phyloP scores from a whole-genome alignment of 2,113 vertebrate genomes.

The Amphiprion percula region DNA sequence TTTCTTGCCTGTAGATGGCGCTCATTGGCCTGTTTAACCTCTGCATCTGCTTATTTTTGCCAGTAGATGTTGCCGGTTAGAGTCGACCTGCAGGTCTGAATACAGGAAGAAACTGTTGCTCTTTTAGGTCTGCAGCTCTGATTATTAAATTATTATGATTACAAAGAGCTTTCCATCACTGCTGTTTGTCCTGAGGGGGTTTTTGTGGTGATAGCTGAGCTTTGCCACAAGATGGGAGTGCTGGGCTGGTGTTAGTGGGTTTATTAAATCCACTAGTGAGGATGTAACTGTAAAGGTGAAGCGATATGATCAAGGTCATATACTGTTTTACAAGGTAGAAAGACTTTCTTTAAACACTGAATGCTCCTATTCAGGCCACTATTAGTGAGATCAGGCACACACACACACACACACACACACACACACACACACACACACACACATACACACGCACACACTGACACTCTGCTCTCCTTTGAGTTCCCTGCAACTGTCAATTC shows the following conservation, averaged over 20 bases:
- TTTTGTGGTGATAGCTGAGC: slow-evolving; percentile 34
- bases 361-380: neutral
- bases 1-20: slow-evolving; percentile 3
- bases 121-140: neutral
- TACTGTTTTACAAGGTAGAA: neutral
- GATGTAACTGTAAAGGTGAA: slow-evolving; percentile 11
- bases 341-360: neutral
- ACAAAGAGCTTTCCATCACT: neutral
- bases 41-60: neutral
- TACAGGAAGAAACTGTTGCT: neutral
- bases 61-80: neutral
- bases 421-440: slow-evolving; percentile 5
- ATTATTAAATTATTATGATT: neutral
- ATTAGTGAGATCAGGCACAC: neutral
- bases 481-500: slow-evolving; percentile 31
- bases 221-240: slow-evolving; percentile 71
- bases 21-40: neutral
- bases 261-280: neutral
- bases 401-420: neutral
- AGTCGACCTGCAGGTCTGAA: neutral
- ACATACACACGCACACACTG: neutral
- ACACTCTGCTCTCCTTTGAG: neutral
- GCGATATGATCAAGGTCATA: slow-evolving; percentile 23
- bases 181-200: neutral
- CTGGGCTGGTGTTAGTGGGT: slow-evolving; percentile 16